Conservation (phyloP, 53 echinoderm and acorn worm genomes). For the Holothuria scabra region DNA sequence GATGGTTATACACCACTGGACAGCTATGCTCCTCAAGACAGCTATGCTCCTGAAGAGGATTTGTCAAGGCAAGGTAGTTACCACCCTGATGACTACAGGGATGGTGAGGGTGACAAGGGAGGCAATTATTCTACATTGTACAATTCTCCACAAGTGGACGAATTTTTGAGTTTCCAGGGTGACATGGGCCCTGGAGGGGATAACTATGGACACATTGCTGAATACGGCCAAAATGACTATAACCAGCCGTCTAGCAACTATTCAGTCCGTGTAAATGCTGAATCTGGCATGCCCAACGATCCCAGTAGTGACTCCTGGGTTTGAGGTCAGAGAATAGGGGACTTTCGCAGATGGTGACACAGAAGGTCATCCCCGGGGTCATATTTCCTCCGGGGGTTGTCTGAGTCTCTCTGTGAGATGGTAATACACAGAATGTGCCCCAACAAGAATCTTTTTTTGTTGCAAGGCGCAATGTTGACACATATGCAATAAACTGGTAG, state of each 20-base stretch:
- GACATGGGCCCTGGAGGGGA: constrained; percentile 10
- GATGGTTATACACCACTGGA: constrained; percentile 30
- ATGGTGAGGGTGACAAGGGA: not conserved
- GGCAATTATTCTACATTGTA: not conserved
- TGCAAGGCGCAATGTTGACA: too few species aligned
- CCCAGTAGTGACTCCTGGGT: constrained; percentile 36
- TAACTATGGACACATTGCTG: constrained; percentile 3
- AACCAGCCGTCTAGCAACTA: constrained; percentile 17
- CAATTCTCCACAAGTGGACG: not conserved
- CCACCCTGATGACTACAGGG: not conserved
- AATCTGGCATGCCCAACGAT: not conserved
- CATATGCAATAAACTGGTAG: too few species aligned
- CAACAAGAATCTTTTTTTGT: too few species aligned
- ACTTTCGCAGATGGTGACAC: too few species aligned
- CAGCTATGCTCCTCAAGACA: constrained; percentile 31
- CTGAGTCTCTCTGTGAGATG: too few species aligned
- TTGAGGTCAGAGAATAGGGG: not conserved
- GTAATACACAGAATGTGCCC: too few species aligned
- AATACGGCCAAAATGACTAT: constrained; percentile 24
- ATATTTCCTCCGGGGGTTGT: too few species aligned
- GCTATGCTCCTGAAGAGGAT: not conserved
- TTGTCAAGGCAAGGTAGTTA: not conserved
- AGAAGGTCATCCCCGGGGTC: too few species aligned
- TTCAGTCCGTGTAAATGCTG: not conserved
- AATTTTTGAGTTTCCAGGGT: not conserved